Evolutionary conservation across 2,113 vertebrate genomes (phyloP).

Genomic region (Craseonycteris thonglongyai): DNA sequence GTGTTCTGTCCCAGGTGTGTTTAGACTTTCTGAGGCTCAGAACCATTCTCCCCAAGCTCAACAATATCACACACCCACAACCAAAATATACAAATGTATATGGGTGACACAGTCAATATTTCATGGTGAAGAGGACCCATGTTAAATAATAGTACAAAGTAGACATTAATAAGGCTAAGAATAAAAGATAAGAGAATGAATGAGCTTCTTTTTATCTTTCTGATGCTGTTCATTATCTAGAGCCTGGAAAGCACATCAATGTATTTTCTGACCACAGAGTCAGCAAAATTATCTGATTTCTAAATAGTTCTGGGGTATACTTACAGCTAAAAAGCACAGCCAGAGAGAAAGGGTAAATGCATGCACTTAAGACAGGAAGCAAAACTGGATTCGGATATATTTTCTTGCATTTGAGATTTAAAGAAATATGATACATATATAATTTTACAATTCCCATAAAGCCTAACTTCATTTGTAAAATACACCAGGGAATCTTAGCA

Average conservation of each 20-base stretch:
- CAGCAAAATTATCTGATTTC: constrained; percentile 25
- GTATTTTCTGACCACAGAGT: neutral
- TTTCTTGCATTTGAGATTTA: constrained; percentile 9
- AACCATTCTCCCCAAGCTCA: neutral
- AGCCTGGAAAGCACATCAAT: neutral
- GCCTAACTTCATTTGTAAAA: constrained; percentile 42
- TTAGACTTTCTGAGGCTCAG: neutral
- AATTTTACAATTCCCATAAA: constrained; percentile 30
- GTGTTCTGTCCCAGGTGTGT: neutral
- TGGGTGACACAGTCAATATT: neutral
- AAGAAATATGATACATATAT: constrained; percentile 1
- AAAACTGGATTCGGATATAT: constrained; percentile 23
- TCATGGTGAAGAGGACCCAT: neutral
- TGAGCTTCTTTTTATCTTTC: neutral
- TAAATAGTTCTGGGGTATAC: neutral
- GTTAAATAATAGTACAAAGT: neutral
- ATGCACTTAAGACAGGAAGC: neutral
- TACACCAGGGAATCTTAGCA: constrained; percentile 14
- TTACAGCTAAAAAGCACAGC: neutral
- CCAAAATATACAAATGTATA: neutral
- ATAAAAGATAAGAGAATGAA: neutral
- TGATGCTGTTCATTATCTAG: neutral
- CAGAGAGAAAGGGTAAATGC: neutral
- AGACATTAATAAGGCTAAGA: neutral
- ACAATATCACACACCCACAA: neutral